phyloP scores from a whole-genome alignment of 2,797 vertebrate genomes.

The Characodon lateralis region DNA sequence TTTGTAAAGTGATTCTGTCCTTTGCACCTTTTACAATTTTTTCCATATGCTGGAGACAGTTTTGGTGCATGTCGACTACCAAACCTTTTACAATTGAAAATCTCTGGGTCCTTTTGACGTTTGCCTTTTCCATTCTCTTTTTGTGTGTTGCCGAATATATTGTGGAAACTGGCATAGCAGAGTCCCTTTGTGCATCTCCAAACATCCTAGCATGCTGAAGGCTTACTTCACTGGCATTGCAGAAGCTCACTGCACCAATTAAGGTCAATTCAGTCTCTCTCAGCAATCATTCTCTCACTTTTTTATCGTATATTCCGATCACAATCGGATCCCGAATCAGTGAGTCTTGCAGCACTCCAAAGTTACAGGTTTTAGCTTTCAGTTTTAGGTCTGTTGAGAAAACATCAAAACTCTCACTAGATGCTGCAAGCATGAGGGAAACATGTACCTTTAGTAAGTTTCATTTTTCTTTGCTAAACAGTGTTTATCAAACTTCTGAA shows the following conservation, averaged over 20 bases:
- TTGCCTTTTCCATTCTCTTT: not conserved
- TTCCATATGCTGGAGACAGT: conserved; percentile 7
- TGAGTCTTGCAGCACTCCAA: not conserved
- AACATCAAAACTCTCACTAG: not conserved
- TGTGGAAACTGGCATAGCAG: not conserved
- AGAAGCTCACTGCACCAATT: not conserved
- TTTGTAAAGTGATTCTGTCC: not conserved
- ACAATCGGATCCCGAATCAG: not conserved
- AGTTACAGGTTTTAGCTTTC: conserved; percentile 2
- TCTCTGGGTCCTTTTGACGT: not conserved
- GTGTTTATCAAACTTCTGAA: not conserved
- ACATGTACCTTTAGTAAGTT: not conserved
- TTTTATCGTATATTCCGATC: not conserved
- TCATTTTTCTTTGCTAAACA: not conserved
- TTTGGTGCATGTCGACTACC: not conserved
- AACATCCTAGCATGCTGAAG: not conserved
- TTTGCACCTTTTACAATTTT: not conserved
- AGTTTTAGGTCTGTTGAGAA: not conserved
- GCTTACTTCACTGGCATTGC: not conserved
- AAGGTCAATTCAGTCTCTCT: not conserved
- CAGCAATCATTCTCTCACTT: not conserved
- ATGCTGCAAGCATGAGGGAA: not conserved
- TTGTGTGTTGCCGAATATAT: not conserved
- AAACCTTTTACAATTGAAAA: conserved; percentile 16
- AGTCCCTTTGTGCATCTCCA: not conserved